These are phyloP conservation scores for Eurystomus gularis DNA, from an alignment of 2,113 vertebrate genomes.

Conservation along the genomic window DNA sequence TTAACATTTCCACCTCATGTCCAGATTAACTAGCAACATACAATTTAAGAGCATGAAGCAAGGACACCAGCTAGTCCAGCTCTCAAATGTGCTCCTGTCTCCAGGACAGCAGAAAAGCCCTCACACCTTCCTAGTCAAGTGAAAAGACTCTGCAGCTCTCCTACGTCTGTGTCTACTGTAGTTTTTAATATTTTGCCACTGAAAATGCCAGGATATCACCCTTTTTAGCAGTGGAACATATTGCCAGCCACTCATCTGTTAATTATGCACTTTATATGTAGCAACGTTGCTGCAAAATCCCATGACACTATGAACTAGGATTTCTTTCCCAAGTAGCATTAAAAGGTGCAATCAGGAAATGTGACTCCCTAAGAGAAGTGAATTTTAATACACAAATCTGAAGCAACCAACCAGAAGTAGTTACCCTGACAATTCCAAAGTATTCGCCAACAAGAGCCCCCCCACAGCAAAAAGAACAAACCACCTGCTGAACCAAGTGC, in stretches of 20 bases:
- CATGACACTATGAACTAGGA: not conserved
- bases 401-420: not conserved
- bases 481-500: not conserved
- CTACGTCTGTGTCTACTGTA: not conserved
- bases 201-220: not conserved
- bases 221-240: not conserved
- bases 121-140: not conserved
- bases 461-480: not conserved
- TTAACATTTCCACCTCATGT: not conserved
- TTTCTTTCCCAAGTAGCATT: not conserved
- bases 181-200: not conserved
- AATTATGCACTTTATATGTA: not conserved
- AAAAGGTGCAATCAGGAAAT: not conserved
- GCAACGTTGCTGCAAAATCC: not conserved
- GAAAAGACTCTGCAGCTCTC: not conserved
- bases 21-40: not conserved
- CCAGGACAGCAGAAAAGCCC: not conserved
- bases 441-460: not conserved
- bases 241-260: not conserved
- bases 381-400: not conserved
- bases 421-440: not conserved
- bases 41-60: not conserved
- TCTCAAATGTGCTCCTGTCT: not conserved
- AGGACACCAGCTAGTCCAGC: not conserved
- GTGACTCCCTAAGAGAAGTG: not conserved